Conservation (phyloP, 2,888 invertebrate species). For the Parelbella ahira region DNA sequence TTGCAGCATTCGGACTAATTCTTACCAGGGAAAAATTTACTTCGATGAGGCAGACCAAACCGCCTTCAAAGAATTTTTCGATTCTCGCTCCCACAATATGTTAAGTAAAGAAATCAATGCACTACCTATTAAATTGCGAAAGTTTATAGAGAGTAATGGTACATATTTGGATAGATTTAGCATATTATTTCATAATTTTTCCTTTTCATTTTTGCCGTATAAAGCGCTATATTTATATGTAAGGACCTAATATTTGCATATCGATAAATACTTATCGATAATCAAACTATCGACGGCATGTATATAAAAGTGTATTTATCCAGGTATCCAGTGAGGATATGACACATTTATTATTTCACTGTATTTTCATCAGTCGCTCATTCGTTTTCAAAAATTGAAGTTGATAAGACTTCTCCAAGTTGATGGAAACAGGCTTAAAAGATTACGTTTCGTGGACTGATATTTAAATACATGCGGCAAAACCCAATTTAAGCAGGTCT, state of each 20-base stretch:
- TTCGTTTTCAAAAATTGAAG: no score
- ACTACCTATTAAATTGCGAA: constrained; percentile 19
- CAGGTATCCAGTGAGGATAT: no score
- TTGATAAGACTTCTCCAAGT: no score
- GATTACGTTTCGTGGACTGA: no score
- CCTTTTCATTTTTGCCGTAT: constrained; percentile 2
- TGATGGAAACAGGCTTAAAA: no score
- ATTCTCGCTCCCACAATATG: background rate
- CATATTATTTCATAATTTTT: constrained; percentile 4
- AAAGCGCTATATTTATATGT: constrained; percentile 4
- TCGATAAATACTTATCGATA: no score
- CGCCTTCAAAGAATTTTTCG: constrained; percentile 8
- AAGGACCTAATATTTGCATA: background rate
- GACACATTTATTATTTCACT: no score
- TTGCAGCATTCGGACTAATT: background rate
- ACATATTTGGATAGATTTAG: constrained; percentile 16
- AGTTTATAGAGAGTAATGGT: constrained; percentile 9
- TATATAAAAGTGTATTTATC: no score
- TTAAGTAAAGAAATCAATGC: background rate
- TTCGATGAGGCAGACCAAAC: constrained; percentile 5
- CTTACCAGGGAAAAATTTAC: background rate
- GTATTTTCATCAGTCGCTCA: no score
- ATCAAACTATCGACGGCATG: no score
- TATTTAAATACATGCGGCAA: no score
- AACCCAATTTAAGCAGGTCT: no score